Conservation (phyloP, 2,797 vertebrate species). For the Acrossocheilus wenchowensis region DNA sequence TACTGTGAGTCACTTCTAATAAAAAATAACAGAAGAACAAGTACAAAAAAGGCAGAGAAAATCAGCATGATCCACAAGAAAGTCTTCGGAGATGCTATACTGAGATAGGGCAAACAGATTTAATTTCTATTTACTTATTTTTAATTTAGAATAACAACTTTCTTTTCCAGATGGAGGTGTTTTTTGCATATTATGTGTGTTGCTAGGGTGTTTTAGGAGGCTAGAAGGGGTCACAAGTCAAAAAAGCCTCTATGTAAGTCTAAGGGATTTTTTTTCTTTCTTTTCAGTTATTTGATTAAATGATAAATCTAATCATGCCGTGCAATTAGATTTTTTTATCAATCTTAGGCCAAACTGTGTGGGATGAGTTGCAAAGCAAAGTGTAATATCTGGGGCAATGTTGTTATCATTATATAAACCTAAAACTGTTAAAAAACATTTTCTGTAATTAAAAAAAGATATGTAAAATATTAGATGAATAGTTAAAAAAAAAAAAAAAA, state of each 20-base stretch:
- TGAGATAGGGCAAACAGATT: background rate
- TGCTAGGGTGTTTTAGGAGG: background rate
- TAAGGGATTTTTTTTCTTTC: background rate
- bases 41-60: background rate
- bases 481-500: background rate
- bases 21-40: background rate
- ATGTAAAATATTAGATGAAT: background rate
- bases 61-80: background rate
- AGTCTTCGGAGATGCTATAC: background rate
- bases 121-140: background rate
- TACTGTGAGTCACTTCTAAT: slow-evolving; percentile 14
- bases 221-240: background rate
- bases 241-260: background rate
- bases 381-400: background rate
- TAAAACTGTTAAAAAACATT: background rate
- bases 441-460: background rate
- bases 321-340: background rate
- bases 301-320: background rate
- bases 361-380: background rate
- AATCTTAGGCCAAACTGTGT: background rate
- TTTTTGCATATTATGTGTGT: too few relatives aligned
- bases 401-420: background rate
- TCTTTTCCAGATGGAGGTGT: background rate
- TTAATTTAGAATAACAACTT: background rate
- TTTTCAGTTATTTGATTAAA: background rate